These are phyloP conservation scores for Tamandua tetradactyla DNA, from an alignment of 2,797 vertebrate genomes.

Conservation along the genomic window DNA sequence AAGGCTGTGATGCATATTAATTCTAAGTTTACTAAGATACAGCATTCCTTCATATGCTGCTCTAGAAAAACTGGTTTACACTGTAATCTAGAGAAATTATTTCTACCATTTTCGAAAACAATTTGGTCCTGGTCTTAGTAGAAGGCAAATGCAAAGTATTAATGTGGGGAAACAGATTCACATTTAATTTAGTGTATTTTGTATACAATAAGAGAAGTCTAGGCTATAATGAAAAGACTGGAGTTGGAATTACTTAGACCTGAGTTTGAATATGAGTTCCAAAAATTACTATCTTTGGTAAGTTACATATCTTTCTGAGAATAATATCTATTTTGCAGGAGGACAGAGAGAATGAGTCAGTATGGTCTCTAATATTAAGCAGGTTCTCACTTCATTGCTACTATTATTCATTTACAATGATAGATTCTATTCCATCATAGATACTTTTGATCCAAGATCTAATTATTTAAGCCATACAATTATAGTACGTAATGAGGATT, in stretches of 20 bases:
- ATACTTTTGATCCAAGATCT: background rate
- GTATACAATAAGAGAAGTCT: background rate
- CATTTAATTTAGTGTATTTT: background rate
- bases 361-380: background rate
- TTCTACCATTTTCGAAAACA: background rate
- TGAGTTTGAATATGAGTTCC: background rate
- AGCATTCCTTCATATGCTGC: background rate
- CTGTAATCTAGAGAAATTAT: background rate
- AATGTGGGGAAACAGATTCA: background rate
- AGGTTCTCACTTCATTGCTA: background rate
- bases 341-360: background rate
- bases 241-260: background rate
- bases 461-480: constrained; percentile 7
- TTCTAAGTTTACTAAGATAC: constrained; percentile 29
- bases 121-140: background rate
- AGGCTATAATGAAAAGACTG: constrained; percentile 3
- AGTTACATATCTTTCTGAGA: background rate
- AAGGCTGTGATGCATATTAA: background rate
- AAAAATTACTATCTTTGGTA: background rate
- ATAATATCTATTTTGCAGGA: background rate
- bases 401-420: background rate
- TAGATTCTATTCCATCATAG: background rate
- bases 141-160: background rate
- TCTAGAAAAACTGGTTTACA: constrained; percentile 34
- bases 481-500: background rate